phyloP scores from a whole-genome alignment of 1,140 invertebrate genomes.

The Argopecten irradians region DNA sequence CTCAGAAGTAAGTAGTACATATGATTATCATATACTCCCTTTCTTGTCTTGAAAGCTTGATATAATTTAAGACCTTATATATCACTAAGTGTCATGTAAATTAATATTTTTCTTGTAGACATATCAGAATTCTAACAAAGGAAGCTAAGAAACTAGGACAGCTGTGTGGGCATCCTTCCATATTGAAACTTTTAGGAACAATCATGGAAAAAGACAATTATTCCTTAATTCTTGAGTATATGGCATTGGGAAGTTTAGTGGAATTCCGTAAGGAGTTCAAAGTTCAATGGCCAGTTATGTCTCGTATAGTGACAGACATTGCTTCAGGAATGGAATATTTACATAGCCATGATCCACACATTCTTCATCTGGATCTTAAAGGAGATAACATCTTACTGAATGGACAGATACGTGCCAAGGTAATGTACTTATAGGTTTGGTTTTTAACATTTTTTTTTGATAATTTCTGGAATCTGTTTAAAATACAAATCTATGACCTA shows the following conservation, averaged over 20 bases:
- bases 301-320: constrained; percentile 51
- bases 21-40: too few relatives aligned
- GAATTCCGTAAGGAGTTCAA: constrained; percentile 55
- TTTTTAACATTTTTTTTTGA: too few relatives aligned
- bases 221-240: constrained; percentile 61
- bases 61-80: too few relatives aligned
- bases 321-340: constrained; percentile 55
- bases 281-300: constrained; percentile 47
- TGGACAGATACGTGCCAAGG: constrained; percentile 56
- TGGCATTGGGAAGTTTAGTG: constrained; percentile 56
- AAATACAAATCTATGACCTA: too few relatives aligned
- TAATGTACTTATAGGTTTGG: constrained; percentile 11
- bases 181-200: constrained; percentile 55
- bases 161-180: constrained; percentile 50
- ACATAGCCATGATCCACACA: constrained; percentile 48
- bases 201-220: constrained; percentile 59
- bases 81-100: too few relatives aligned
- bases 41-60: too few relatives aligned
- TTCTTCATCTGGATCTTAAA: constrained; percentile 63
- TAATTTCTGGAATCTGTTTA: too few relatives aligned
- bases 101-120: constrained; percentile 38
- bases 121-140: constrained; percentile 40
- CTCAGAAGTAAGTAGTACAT: constrained; percentile 48
- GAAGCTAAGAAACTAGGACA: constrained; percentile 53
- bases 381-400: constrained; percentile 63